Conservation (phyloP, 2,113 vertebrate genomes). For the Tachuris rubrigastra region DNA sequence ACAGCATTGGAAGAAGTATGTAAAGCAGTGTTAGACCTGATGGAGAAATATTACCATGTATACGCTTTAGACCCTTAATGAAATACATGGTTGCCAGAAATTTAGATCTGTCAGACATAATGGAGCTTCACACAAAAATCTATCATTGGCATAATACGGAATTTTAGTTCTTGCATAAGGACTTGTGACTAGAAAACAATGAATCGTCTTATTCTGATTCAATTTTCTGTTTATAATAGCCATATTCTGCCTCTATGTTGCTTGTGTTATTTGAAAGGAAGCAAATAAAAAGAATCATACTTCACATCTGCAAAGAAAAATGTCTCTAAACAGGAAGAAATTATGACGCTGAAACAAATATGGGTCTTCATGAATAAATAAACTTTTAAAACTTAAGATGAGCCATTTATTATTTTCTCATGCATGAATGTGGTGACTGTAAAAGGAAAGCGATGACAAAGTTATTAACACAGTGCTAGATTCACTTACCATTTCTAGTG, state of each 20-base stretch:
- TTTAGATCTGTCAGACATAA: not conserved
- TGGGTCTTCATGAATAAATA: not conserved
- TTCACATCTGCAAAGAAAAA: not conserved
- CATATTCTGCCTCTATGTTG: not conserved
- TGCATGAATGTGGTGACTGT: not conserved
- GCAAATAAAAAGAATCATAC: not conserved
- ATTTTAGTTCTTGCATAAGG: not conserved
- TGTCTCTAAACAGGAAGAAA: not conserved
- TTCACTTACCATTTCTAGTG: not conserved
- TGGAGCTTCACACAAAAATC: not conserved
- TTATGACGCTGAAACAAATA: not conserved
- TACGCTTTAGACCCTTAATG: not conserved
- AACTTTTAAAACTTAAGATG: not conserved
- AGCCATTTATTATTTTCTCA: not conserved
- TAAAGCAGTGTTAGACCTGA: not conserved
- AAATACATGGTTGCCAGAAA: not conserved
- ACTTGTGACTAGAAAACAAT: not conserved
- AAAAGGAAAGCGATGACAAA: not conserved
- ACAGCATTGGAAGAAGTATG: not conserved
- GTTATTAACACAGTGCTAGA: not conserved
- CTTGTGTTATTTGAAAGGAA: not conserved
- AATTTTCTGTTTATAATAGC: not conserved
- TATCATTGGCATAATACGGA: not conserved
- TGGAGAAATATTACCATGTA: not conserved
- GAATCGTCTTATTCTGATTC: not conserved